Conservation (phyloP, 1,140 invertebrate genomes). For the Achroia grisella region DNA sequence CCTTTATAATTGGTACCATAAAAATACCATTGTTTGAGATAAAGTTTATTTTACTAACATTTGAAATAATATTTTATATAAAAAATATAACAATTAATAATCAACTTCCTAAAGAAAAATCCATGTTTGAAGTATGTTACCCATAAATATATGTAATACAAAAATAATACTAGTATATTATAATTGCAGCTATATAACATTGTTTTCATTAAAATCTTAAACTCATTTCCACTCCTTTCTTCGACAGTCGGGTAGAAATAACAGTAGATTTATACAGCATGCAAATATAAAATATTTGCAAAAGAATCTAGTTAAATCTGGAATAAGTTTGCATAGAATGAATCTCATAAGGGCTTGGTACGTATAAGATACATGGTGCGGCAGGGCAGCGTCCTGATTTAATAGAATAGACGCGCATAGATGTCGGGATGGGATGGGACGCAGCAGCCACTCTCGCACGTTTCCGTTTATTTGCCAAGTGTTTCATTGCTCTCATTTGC, state of each 20-base stretch:
- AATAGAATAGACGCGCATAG: slow-evolving; percentile 61
- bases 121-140: too few relatives aligned
- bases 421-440: slow-evolving; percentile 40
- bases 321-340: slow-evolving; percentile 61
- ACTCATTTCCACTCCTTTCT: too few relatives aligned
- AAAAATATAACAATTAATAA: too few relatives aligned
- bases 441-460: slow-evolving; percentile 11
- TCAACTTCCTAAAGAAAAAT: too few relatives aligned
- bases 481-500: slow-evolving; percentile 15
- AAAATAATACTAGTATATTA: too few relatives aligned
- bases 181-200: too few relatives aligned
- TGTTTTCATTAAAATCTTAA: too few relatives aligned
- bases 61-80: neutral
- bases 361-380: slow-evolving; percentile 34
- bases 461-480: slow-evolving; percentile 15
- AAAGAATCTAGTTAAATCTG: slow-evolving; percentile 27
- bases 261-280: too few relatives aligned
- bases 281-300: too few relatives aligned
- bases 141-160: too few relatives aligned
- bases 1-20: neutral
- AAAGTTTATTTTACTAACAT: neutral
- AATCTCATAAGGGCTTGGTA: slow-evolving; percentile 47
- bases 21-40: too few relatives aligned
- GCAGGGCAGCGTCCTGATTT: slow-evolving; percentile 50
- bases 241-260: too few relatives aligned